Conservation (phyloP, 2,113 vertebrate species). For the Aramus guarauna region DNA sequence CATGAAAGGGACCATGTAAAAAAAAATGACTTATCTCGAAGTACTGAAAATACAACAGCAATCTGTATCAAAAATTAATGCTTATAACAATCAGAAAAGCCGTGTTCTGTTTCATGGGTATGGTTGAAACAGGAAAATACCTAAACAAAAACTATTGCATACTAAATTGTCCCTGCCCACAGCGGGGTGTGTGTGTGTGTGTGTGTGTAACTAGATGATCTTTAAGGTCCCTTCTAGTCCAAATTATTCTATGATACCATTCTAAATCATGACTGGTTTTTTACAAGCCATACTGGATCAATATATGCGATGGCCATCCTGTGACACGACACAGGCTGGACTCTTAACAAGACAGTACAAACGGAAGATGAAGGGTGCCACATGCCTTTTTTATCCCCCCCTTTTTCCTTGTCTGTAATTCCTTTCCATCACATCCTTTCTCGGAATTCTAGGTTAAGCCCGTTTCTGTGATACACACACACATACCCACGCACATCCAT, state of each 20-base stretch:
- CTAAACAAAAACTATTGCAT: neutral
- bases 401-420: neutral
- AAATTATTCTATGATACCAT: too few relatives aligned
- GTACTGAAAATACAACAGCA: neutral
- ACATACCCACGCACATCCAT: accelerated
- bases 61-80: neutral
- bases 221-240: too few relatives aligned
- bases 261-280: neutral
- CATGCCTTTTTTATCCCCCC: neutral
- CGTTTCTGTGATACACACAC: neutral
- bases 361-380: neutral
- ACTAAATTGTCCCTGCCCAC: neutral
- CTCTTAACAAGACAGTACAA: neutral
- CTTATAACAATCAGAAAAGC: neutral
- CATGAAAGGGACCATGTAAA: neutral
- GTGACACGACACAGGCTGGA: neutral
- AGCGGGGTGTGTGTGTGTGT: too few relatives aligned
- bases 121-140: neutral
- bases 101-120: neutral
- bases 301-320: neutral
- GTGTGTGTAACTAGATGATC: too few relatives aligned
- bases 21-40: neutral
- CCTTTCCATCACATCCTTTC: neutral
- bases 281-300: neutral
- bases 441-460: neutral